Conservation (phyloP, 2,888 invertebrate genomes). For the Phyto melanocephala region DNA sequence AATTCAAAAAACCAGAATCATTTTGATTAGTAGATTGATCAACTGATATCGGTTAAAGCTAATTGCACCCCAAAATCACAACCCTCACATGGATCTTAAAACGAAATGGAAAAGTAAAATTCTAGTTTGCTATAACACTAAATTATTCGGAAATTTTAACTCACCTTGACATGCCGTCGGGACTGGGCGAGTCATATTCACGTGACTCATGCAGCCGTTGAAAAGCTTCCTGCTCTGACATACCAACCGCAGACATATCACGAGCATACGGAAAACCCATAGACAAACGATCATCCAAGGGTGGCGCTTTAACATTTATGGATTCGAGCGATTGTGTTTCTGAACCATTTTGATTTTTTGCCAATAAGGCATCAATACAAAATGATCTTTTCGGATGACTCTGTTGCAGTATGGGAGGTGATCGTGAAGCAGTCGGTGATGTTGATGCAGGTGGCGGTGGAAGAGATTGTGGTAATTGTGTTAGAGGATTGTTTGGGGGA, state of each 20-base stretch:
- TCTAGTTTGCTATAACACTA: no score
- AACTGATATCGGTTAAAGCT: no score
- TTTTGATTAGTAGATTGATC: no score
- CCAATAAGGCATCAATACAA: slow-evolving; percentile 93
- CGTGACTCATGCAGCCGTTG: slow-evolving; percentile 76
- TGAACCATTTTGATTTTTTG: slow-evolving; percentile 80
- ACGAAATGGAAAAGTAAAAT: no score
- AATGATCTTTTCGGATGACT: slow-evolving; percentile 85
- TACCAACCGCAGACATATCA: slow-evolving; percentile 67
- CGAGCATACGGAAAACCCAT: slow-evolving; percentile 71
- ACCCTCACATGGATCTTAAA: no score
- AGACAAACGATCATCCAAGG: slow-evolving; percentile 72
- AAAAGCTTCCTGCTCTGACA: slow-evolving; percentile 77
- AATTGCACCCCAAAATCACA: no score
- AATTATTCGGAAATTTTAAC: slow-evolving; percentile 12
- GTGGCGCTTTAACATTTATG: slow-evolving; percentile 43
- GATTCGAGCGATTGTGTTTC: slow-evolving; percentile 63
- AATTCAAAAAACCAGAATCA: no score
- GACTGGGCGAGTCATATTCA: slow-evolving; percentile 78
- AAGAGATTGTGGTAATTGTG: slow-evolving; percentile 36
- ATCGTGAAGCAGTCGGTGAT: slow-evolving; percentile 60
- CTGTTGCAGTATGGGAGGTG: slow-evolving; percentile 66
- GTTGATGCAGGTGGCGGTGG: slow-evolving; percentile 40
- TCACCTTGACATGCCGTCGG: slow-evolving; percentile 79
- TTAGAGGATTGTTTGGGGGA: slow-evolving; percentile 47